A percentile compares a stretch with the other conserved stretches of the same genome.
Conservation (phyloP, 2,888 invertebrate species). For the Augochlorella aurata region DNA sequence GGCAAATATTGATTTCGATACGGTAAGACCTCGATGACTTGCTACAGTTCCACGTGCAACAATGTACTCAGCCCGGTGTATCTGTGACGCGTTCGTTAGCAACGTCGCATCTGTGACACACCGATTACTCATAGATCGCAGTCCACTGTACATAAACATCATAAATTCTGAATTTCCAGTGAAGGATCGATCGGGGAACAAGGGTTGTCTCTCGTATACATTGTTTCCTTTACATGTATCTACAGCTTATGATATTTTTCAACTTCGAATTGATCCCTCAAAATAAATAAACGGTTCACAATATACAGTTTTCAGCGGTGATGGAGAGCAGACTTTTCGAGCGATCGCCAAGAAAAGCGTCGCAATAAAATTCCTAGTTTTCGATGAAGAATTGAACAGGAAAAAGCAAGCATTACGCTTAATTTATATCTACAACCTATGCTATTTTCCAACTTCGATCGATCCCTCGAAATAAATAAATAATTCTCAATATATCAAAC, state of each 20-base stretch:
- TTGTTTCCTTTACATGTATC: not conserved
- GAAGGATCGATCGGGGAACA: not conserved
- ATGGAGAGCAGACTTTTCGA: too few species aligned
- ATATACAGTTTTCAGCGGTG: not conserved
- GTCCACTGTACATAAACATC: not conserved
- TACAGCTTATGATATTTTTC: not conserved
- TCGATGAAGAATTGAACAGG: too few species aligned
- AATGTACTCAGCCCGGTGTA: constrained; percentile 11
- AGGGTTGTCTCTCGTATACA: not conserved
- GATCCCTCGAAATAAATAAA: too few species aligned
- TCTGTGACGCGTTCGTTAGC: not conserved
- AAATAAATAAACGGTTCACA: not conserved
- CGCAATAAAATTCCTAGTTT: not conserved
- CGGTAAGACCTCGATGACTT: not conserved
- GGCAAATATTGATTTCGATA: not conserved
- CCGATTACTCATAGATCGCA: not conserved
- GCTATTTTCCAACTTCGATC: too few species aligned
- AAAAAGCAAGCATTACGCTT: too few species aligned
- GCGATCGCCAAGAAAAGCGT: not conserved
- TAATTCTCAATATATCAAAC: not conserved
- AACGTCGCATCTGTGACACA: not conserved
- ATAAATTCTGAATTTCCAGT: not conserved
- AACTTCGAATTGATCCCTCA: not conserved
- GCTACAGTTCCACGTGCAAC: not conserved
- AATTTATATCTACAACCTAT: too few species aligned